A percentile compares a stretch with the other conserved stretches of the same genome.
Conservation (phyloP, 1,140 invertebrate genomes). For the Cyrtorhinus lividipennis region DNA sequence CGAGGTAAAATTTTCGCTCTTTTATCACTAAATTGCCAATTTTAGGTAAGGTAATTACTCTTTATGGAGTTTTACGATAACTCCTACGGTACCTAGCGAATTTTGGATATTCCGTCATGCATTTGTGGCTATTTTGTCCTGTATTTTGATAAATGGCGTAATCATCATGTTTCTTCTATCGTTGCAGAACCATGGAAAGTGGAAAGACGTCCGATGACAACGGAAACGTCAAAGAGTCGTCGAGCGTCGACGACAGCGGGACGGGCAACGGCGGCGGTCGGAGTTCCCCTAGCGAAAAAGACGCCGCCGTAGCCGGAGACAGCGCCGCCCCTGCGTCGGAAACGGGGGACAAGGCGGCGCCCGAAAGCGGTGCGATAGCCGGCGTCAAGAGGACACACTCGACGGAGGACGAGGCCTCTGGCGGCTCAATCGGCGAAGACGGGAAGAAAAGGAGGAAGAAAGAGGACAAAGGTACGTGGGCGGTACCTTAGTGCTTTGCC, state of each 20-base stretch:
- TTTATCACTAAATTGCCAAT: too few species aligned
- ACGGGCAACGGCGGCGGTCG: conserved; percentile 19
- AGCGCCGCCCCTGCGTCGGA: not conserved
- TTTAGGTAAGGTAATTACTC: too few species aligned
- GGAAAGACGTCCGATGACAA: conserved; percentile 30
- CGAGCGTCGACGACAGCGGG: not conserved
- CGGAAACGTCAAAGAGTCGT: not conserved
- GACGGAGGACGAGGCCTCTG: conserved; percentile 1
- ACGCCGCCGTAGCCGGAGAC: not conserved
- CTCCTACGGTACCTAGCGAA: too few species aligned
- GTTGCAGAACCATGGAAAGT: conserved; percentile 34
- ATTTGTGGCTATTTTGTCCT: too few species aligned
- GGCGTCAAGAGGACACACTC: conserved; percentile 15
- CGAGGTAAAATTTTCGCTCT: too few species aligned
- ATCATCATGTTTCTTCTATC: too few species aligned
- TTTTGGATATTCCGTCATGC: too few species aligned
- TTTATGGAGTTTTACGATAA: too few species aligned
- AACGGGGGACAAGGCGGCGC: conserved; percentile 23
- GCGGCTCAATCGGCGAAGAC: not conserved
- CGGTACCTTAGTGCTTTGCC: not conserved
- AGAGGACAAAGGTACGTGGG: conserved; percentile 27
- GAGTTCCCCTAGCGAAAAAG: conserved; percentile 7
- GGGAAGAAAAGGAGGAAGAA: conserved; percentile 25
- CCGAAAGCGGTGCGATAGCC: conserved; percentile 30
- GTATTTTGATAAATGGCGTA: too few species aligned